Base-by-base conservation (phyloP, 2,113 vertebrate genomes). In the Oenanthe melanoleuca region DNA sequence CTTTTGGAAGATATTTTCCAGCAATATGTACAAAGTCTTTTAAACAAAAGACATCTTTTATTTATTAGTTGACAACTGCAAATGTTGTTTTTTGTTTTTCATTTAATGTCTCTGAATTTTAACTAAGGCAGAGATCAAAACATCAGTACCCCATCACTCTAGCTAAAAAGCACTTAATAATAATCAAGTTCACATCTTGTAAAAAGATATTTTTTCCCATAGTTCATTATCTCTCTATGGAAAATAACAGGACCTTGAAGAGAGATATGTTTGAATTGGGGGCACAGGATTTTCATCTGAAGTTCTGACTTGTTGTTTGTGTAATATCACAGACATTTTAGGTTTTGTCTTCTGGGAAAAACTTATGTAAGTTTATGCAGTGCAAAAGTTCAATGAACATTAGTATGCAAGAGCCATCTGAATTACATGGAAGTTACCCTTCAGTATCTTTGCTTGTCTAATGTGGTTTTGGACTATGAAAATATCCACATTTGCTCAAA, bases 61-160 rank as follows among this genome's bases (percentile, higher is more conserved):
- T 91, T 37, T 80, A 78, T 87, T 83, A 71, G 38, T 38, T 91
- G 77, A 61, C 42, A 82, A 74, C 53, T 47, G 63, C 57, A 80
- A 91, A 63, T 84, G 89, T 81, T 92, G 59, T 3, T 42, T 78
- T 75, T 86, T 79, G 50, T 33, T 96, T 91, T 80, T 92, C 66
- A 63, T 82, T 89, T 88, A 87, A 12, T 77, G 5, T 45, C 60
- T 80, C 60, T 89, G 80, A 87, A 89, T 95, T 94, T 95, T 91
- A 95, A 95, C 61, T 87, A 92, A 94, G 64, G 38, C 67, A 88
- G 60, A 86, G 84, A 79, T 75, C 81, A 89, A 89, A 95, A 72
- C 57, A 79, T 92, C 38, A 91, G 49, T 50, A 45, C 49, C 93
- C 23, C 19, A 24, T 49, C 84, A 64, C 26, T 93, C 19, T 26